Percentiles rank a stretch among this genome's conserved stretches.
phyloP scores from a whole-genome alignment of 92 coral and sea anemone species.

The Paragorgia papillata region DNA sequence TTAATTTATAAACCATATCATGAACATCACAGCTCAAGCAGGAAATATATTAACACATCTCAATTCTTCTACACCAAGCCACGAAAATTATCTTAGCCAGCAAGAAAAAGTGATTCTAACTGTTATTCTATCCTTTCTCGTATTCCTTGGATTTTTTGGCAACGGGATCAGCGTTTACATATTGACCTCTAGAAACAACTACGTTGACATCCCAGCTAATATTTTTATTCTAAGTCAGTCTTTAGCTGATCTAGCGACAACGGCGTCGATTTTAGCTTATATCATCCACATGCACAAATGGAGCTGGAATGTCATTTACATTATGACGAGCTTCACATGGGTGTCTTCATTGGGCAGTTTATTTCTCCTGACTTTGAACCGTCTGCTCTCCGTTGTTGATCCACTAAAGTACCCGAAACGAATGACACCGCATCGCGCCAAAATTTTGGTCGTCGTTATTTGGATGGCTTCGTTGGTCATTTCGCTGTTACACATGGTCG shows the following conservation, averaged over 20 bases:
- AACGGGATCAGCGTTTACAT: constrained; percentile 19
- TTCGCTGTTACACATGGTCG: constrained; percentile 1
- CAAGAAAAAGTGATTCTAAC: constrained; percentile 18
- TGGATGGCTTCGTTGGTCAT: constrained; percentile 16
- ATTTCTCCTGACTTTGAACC: constrained; percentile 24
- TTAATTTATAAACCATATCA: too few relatives aligned
- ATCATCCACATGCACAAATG: constrained; percentile 2
- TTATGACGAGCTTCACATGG: neutral
- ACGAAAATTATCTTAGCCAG: neutral
- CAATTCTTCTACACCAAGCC: neutral
- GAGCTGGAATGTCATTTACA: constrained; percentile 24
- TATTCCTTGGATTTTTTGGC: constrained; percentile 4
- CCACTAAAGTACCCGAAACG: constrained; percentile 1
- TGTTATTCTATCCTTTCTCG: neutral
- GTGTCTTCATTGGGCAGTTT: constrained; percentile 23
- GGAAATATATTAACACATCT: too few relatives aligned
- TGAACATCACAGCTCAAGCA: too few relatives aligned
- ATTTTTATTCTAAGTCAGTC: constrained; percentile 38
- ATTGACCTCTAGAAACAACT: neutral
- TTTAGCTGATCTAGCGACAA: constrained; percentile 19
- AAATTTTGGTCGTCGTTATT: neutral
- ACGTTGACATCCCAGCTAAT: constrained; percentile 34
- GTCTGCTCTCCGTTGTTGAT: constrained; percentile 9
- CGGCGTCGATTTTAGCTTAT: neutral
- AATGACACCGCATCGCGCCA: constrained; percentile 21